These are phyloP conservation scores for Ailuropoda melanoleuca DNA, from an alignment of 2,113 vertebrate genomes.

Conservation along the genomic window DNA sequence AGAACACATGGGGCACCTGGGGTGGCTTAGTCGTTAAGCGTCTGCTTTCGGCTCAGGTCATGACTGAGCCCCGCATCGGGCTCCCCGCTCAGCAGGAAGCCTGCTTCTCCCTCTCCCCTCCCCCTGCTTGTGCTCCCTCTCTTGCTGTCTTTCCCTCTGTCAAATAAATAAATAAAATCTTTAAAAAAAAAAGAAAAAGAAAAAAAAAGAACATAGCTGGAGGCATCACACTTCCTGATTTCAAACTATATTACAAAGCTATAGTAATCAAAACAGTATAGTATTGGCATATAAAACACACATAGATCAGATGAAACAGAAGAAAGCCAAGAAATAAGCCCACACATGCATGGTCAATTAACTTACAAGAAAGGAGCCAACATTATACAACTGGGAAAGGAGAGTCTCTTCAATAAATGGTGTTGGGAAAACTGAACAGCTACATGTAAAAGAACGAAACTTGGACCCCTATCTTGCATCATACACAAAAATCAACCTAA, in stretches of 20 bases:
- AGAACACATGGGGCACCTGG: neutral
- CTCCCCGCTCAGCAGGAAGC: too few relatives aligned
- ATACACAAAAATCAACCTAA: neutral
- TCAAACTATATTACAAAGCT: neutral
- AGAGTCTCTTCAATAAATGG: neutral
- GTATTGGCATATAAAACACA: neutral
- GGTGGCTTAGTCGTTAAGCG: too few relatives aligned
- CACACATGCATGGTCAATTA: neutral
- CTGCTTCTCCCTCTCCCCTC: too few relatives aligned
- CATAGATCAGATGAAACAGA: neutral
- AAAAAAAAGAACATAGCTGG: neutral
- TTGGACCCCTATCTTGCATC: neutral
- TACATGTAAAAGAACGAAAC: neutral
- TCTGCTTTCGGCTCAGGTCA: too few relatives aligned
- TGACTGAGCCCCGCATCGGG: too few relatives aligned
- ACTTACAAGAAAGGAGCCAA: neutral
- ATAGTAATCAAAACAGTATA: neutral
- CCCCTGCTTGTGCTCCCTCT: too few relatives aligned
- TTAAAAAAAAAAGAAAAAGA: neutral
- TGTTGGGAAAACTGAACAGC: neutral
- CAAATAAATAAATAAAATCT: too few relatives aligned
- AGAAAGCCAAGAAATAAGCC: neutral
- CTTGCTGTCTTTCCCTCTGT: too few relatives aligned
- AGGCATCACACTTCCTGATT: neutral
- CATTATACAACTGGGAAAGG: neutral